phyloP scores from a whole-genome alignment of 1,140 invertebrate genomes.

The Carposina sasakii region DNA sequence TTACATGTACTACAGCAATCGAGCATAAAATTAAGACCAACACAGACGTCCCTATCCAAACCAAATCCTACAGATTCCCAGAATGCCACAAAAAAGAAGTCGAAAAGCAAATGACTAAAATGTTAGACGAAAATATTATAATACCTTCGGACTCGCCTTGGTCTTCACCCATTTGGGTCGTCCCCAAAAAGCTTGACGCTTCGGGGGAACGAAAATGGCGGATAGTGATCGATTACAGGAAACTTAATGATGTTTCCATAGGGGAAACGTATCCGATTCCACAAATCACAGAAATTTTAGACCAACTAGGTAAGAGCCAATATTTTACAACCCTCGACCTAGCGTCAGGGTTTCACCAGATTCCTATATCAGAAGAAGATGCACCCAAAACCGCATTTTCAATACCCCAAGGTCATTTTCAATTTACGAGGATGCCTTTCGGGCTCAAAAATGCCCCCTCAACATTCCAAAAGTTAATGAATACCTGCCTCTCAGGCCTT shows the following conservation, averaged over 20 bases:
- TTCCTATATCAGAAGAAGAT: slow-evolving; percentile 29
- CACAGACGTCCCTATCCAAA: too few species aligned
- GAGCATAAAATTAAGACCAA: too few species aligned
- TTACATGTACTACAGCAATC: too few species aligned
- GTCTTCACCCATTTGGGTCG: not conserved
- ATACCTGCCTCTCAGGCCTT: slow-evolving; percentile 42
- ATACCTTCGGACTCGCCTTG: not conserved
- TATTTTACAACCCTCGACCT: slow-evolving; percentile 57
- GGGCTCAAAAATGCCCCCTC: slow-evolving; percentile 38
- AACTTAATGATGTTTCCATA: slow-evolving; percentile 17
- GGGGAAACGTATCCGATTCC: not conserved
- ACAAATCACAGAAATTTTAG: not conserved
- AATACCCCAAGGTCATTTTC: slow-evolving; percentile 36
- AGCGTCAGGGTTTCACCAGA: slow-evolving; percentile 56
- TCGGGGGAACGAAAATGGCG: slow-evolving; percentile 39
- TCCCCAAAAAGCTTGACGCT: slow-evolving; percentile 33
- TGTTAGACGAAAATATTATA: not conserved
- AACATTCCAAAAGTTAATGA: slow-evolving; percentile 57
- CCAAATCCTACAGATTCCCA: too few species aligned
- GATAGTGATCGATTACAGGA: slow-evolving; percentile 44
- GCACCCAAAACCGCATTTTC: slow-evolving; percentile 38
- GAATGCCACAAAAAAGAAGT: not conserved
- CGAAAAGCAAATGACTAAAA: not conserved
- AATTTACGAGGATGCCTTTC: slow-evolving; percentile 45
- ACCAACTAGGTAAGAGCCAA: not conserved